These are phyloP conservation scores for Melanotaenia duboulayi DNA, from an alignment of 2,113 vertebrate species.

Conservation along the genomic window DNA sequence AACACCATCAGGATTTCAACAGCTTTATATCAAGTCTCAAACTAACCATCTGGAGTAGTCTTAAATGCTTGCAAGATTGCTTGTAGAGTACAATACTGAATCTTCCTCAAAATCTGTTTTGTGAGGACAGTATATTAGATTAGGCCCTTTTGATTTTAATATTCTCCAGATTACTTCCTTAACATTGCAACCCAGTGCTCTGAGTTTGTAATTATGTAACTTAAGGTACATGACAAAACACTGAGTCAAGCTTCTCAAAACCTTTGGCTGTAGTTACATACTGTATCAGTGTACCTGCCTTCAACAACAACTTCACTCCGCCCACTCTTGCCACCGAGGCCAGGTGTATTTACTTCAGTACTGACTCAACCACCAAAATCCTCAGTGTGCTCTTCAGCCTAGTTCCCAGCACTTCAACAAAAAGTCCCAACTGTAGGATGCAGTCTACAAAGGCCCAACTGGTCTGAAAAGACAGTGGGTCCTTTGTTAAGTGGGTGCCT, in stretches of 20 bases:
- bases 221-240: background rate
- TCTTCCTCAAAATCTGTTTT: no score
- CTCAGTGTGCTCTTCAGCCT: conserved; percentile 11
- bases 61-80: no score
- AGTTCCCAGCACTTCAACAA: conserved; percentile 31
- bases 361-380: conserved; percentile 4
- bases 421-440: conserved; percentile 16
- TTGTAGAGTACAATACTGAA: no score
- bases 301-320: background rate
- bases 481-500: conserved; percentile 18
- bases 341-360: conserved; percentile 13
- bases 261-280: no score
- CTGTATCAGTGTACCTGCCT: background rate
- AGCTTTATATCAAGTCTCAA: no score
- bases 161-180: no score
- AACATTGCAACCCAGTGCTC: no score
- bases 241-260: background rate
- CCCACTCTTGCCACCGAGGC: conserved; percentile 6
- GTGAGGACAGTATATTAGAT: no score
- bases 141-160: no score
- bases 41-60: no score
- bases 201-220: no score
- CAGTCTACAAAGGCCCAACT: conserved; percentile 13
- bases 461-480: conserved; percentile 21
- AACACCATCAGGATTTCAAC: no score